These are phyloP conservation scores for Budorcas taxicolor DNA, from an alignment of 2,113 vertebrate species.

Conservation along the genomic window DNA sequence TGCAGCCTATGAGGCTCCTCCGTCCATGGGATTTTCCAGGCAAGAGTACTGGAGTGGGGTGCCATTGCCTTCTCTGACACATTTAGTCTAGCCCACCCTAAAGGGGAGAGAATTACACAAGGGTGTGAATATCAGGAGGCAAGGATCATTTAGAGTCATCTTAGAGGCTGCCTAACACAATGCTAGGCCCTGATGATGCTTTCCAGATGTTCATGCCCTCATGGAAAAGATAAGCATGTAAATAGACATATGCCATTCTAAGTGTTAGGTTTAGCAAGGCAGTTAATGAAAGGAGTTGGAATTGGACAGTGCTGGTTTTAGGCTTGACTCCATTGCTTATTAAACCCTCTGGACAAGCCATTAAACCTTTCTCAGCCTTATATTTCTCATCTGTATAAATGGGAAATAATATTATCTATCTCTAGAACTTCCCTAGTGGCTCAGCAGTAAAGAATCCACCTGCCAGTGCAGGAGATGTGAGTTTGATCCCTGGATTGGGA, in stretches of 20 bases:
- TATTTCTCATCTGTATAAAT: conserved; percentile 10
- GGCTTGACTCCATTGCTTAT: not conserved
- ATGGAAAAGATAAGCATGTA: not conserved
- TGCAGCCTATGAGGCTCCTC: no score
- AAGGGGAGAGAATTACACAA: not conserved
- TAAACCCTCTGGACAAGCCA: not conserved
- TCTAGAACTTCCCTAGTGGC: not conserved
- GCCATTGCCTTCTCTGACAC: not conserved
- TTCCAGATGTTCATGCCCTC: not conserved
- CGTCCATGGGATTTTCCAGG: no score
- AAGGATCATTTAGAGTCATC: not conserved
- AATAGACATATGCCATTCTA: not conserved
- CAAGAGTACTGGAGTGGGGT: no score
- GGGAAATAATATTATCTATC: not conserved
- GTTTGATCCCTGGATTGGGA: not conserved
- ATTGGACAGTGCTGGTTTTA: not conserved
- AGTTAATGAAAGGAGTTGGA: not conserved
- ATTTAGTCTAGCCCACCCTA: not conserved
- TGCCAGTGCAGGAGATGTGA: not conserved
- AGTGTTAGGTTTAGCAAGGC: not conserved
- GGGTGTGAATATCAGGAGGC: not conserved
- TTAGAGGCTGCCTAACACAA: not conserved
- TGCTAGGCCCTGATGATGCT: not conserved
- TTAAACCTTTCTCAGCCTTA: not conserved
- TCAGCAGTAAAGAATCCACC: not conserved